A percentile compares a stretch with the other conserved stretches of the same genome.
These are phyloP conservation scores for Fistularia tabacaria DNA, from an alignment of 2,797 vertebrate species.

Conservation along the genomic window DNA sequence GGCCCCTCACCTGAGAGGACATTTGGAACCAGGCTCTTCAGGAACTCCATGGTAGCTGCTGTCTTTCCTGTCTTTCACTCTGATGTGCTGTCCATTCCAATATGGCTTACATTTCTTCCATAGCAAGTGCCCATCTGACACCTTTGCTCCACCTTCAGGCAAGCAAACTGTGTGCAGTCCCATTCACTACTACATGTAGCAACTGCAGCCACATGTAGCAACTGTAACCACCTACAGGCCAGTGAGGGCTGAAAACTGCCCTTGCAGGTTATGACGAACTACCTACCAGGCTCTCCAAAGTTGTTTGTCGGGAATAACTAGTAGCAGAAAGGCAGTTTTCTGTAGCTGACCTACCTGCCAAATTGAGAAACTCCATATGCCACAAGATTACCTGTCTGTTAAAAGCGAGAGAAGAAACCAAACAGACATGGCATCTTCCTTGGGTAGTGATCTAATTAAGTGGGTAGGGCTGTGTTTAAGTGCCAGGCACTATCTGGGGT, in stretches of 20 bases:
- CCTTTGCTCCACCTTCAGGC: slow-evolving; percentile 34
- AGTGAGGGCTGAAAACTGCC: slow-evolving; percentile 7
- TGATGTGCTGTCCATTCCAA: slow-evolving; percentile 22
- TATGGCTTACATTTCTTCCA: slow-evolving; percentile 30
- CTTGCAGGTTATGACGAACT: slow-evolving; percentile 24
- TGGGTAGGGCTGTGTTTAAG: slow-evolving; percentile 77
- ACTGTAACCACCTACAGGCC: slow-evolving; percentile 9
- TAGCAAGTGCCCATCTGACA: slow-evolving; percentile 14
- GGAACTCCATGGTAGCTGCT: slow-evolving; percentile 82
- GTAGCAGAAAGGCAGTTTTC: slow-evolving; percentile 14
- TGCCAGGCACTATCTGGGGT: slow-evolving; percentile 82
- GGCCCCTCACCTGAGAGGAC: slow-evolving; percentile 77
- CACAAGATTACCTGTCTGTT: slow-evolving; percentile 60
- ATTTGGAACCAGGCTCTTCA: slow-evolving; percentile 87
- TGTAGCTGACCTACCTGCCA: slow-evolving; percentile 15
- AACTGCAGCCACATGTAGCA: slow-evolving; percentile 10
- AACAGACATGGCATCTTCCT: slow-evolving; percentile 54
- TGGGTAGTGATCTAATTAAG: slow-evolving; percentile 58
- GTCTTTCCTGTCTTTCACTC: slow-evolving; percentile 33
- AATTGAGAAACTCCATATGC: slow-evolving; percentile 22
- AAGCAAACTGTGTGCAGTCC: slow-evolving; percentile 1
- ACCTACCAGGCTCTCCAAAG: slow-evolving; percentile 30
- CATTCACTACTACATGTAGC: slow-evolving; percentile 6
- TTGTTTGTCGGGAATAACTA: slow-evolving; percentile 27
- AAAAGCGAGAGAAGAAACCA: slow-evolving; percentile 41